Evolutionary conservation across 2,888 invertebrate genomes (phyloP).

Genomic region (Myopa testacea): DNA sequence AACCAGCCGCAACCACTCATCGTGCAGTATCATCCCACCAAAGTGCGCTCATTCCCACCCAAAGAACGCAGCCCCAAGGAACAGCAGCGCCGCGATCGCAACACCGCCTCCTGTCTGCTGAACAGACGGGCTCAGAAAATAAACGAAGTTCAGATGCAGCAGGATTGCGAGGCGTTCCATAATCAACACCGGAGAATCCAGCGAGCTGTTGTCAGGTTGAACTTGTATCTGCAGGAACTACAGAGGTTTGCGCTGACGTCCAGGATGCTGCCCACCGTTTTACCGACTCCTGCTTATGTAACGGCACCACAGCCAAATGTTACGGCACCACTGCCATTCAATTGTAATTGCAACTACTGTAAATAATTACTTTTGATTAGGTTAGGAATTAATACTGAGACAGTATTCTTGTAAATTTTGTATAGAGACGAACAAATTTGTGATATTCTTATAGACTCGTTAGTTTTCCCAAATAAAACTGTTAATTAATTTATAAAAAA

Average conservation of each 20-base stretch:
- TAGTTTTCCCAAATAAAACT: background rate
- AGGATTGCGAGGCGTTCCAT: slow-evolving; percentile 51
- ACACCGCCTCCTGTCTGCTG: slow-evolving; percentile 53
- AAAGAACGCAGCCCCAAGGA: slow-evolving; percentile 52
- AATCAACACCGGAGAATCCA: slow-evolving; percentile 47
- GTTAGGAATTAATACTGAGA: background rate
- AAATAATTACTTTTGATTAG: too few species aligned
- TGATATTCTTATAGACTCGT: background rate
- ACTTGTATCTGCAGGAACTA: slow-evolving; percentile 34
- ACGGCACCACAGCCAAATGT: too few species aligned
- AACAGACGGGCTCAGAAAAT: slow-evolving; percentile 54
- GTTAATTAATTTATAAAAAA: background rate
- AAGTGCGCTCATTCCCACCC: slow-evolving; percentile 50
- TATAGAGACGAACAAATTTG: background rate
- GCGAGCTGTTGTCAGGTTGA: slow-evolving; percentile 21
- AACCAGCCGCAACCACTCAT: background rate
- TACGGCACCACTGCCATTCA: too few species aligned
- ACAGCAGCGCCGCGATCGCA: slow-evolving; percentile 56
- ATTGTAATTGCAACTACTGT: too few species aligned
- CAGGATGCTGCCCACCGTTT: background rate
- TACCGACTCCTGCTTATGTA: background rate
- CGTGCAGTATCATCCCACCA: slow-evolving; percentile 51
- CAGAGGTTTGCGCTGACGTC: slow-evolving; percentile 4
- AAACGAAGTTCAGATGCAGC: slow-evolving; percentile 50
- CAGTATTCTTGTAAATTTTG: background rate